Evolutionary conservation across 1,140 invertebrate genomes (phyloP), one percentile per base, ranked within the genome.

Genomic region (Drosophila sp.): DNA sequence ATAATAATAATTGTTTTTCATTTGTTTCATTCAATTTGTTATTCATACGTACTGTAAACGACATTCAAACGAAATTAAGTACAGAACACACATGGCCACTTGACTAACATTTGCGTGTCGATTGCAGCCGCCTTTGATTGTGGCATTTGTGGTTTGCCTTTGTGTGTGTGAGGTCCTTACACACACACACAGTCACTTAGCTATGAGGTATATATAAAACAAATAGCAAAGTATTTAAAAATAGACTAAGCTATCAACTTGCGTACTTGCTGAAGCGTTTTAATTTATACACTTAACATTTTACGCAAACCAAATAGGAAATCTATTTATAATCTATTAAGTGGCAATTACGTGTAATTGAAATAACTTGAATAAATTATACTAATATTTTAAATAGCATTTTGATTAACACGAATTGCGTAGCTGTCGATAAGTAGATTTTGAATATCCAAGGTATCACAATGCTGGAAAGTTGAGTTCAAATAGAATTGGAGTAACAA

Each of bases 291-390:
- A 29, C 43, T 48, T 14, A 38, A 27, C 38, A 45, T 43, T 43
- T 54, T 43, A 51, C 50, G 38, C 50, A 50, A 53, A 64, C 43
- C 46, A 27, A 61, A 53, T 45, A 45, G 45, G 29, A 69, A 53
- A 45, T 11, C 40, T 69, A 69, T 61, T 69, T 69, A 61, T 61
- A 61, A 51, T 51, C 29, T 27, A 18, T 18, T 45, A 61, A 61
- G 48, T 36, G 57, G 57, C 57, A 51, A 69, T 69, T 69, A 62
- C 2, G 1, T 43, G n/a, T 53, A 45, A 62, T 69, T 53, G 27
- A 27, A 41, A 9, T 25, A 61, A 53, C 16, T 36, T 36, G 18
- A 18, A 34, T 18, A 13, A 21, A 25, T 9, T 18, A 40, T 21
- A 9, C 6, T 48, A 57, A 45, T 64, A 54, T 43, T 41, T 21